These are phyloP conservation scores for Seladonia tumulorum DNA, from an alignment of 2,888 invertebrate genomes.

Conservation along the genomic window DNA sequence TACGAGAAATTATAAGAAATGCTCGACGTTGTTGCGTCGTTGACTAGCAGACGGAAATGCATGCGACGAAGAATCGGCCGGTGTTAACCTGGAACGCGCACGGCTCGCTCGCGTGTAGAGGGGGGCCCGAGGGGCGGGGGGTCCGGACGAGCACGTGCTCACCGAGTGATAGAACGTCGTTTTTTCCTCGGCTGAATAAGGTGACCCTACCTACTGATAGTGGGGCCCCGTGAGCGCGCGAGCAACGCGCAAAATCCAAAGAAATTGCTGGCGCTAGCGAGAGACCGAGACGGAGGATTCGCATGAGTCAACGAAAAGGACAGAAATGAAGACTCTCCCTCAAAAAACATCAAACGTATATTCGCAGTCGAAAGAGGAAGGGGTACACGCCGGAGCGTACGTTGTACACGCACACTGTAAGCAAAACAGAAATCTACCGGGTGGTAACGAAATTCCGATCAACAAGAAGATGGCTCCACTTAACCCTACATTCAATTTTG, in stretches of 20 bases:
- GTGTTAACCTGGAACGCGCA: slow-evolving; percentile 35
- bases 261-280: slow-evolving; percentile 1
- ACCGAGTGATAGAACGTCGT: slow-evolving; percentile 76
- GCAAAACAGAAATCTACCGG: not conserved
- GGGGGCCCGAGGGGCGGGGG: slow-evolving; percentile 20
- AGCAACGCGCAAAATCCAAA: slow-evolving; percentile 35
- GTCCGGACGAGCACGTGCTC: slow-evolving; percentile 76
- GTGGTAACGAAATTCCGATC: not conserved
- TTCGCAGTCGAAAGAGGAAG: not conserved
- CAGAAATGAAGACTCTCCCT: not conserved
- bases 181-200: slow-evolving; percentile 66
- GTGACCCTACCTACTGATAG: slow-evolving; percentile 50
- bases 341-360: not conserved
- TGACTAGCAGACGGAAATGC: slow-evolving; percentile 33
- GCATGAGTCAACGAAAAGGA: not conserved
- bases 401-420: not conserved
- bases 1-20: not conserved
- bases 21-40: not conserved
- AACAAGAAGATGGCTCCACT: not conserved
- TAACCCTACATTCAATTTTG: not conserved
- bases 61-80: slow-evolving; percentile 30
- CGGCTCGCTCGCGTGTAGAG: slow-evolving; percentile 18
- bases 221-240: slow-evolving; percentile 42
- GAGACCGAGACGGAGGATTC: slow-evolving; percentile 10
- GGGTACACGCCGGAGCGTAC: not conserved